These are phyloP conservation scores for Acrossocheilus fasciatus DNA, from an alignment of 2,797 vertebrate genomes.

Conservation along the genomic window DNA sequence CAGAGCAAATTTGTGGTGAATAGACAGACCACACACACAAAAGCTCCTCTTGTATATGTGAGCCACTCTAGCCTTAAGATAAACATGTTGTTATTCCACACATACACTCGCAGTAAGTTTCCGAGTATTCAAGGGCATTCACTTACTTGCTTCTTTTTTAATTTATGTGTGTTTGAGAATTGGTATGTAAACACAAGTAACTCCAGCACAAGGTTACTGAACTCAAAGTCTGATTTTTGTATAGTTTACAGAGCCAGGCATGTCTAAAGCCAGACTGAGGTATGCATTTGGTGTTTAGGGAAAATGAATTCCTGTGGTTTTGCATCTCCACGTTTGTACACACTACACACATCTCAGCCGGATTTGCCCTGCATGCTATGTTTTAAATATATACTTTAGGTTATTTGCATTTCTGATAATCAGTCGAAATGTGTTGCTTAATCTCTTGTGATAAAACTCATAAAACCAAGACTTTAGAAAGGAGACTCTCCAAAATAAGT, in stretches of 20 bases:
- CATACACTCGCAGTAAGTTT: background rate
- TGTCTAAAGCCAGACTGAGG: background rate
- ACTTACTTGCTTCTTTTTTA: background rate
- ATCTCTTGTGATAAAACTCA: background rate
- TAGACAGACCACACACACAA: slow-evolving; percentile 11
- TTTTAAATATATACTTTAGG: slow-evolving; percentile 5
- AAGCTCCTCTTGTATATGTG: background rate
- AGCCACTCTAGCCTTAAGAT: slow-evolving; percentile 4
- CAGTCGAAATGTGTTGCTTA: background rate
- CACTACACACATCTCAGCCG: slow-evolving; percentile 12
- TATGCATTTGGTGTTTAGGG: slow-evolving; percentile 15
- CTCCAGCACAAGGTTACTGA: background rate
- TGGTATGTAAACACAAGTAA: slow-evolving; percentile 8
- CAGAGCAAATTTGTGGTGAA: slow-evolving; percentile 43
- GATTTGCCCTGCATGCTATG: background rate
- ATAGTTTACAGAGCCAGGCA: slow-evolving; percentile 24
- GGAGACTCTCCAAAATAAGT: background rate
- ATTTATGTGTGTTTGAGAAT: background rate
- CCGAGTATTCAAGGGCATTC: background rate
- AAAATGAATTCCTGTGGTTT: slow-evolving; percentile 15
- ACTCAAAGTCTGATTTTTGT: background rate
- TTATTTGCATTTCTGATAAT: background rate
- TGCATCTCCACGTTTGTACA: background rate
- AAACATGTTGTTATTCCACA: slow-evolving; percentile 27
- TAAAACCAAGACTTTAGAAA: background rate